phyloP scores from a whole-genome alignment of 64 coral and sea anemone species.

The Porites lutea region DNA sequence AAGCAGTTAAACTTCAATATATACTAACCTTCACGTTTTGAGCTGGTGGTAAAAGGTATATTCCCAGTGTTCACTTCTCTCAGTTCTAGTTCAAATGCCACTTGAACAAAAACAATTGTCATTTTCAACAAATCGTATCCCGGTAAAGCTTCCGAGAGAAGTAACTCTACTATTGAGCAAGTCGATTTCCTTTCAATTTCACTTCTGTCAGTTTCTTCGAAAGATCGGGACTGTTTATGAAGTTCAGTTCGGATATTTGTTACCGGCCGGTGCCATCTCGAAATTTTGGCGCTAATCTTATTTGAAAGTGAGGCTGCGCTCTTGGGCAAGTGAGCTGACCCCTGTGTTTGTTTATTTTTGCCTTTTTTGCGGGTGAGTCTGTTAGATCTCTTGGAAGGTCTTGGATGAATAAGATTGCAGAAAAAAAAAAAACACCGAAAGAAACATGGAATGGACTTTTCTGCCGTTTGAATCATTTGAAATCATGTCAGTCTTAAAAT shows the following conservation, averaged over 20 bases:
- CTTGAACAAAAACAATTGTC: not conserved
- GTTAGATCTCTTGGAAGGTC: too few relatives aligned
- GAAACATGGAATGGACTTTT: not conserved
- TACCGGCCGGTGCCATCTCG: conserved; percentile 1
- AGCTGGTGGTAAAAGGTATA: not conserved
- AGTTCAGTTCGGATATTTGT: conserved; percentile 52
- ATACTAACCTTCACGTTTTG: not conserved
- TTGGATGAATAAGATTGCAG: not conserved
- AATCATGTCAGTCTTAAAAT: too few relatives aligned
- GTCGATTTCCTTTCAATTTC: conserved; percentile 40
- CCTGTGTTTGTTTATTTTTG: too few relatives aligned
- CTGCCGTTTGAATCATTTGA: not conserved
- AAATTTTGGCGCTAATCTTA: not conserved
- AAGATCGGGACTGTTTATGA: not conserved
- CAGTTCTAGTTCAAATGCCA: conserved; percentile 32
- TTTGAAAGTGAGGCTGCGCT: conserved; percentile 5
- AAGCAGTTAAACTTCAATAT: too few relatives aligned
- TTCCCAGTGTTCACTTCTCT: not conserved
- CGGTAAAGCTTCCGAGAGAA: conserved; percentile 52
- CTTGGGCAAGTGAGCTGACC: not conserved
- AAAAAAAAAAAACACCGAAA: not conserved
- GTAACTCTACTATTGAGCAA: conserved; percentile 10
- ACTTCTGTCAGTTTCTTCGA: not conserved
- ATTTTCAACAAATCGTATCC: conserved; percentile 46
- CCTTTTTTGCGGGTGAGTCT: too few relatives aligned